Evolutionary conservation across 2,888 invertebrate genomes (phyloP), one percentile per base, ranked within the genome.

Genomic region (Polylopha cassiicola): DNA sequence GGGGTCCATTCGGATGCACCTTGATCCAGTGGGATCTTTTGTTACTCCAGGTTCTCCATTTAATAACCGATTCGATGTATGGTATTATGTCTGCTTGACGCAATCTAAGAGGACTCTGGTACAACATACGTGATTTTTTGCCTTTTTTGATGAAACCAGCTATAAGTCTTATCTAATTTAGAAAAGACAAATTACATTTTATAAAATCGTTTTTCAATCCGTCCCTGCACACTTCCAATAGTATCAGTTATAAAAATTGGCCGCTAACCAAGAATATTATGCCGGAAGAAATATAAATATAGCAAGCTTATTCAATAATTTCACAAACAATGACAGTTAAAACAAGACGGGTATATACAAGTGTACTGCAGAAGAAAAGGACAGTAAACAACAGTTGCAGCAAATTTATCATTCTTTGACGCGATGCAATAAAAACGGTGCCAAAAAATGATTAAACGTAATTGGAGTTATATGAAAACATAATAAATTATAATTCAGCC

Each of bases 181-280:
- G 20, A 3, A 20, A 4, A 4, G 13, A 11, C 6, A 11, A 29
- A 13, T 13, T 4, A 20, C 42, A 47, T 41, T 45, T n/a, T 6
- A 8, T 23, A 7, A 24, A 33, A 24, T 32, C 30, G 1, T 10
- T 22, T 23, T 52, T 49, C 17, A 49, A 42, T 26, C 52, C 56
- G 11, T 16, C 36, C 32, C 44, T 44, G 44, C 39, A 18, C 28
- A 5, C 18, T 24, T 15, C 21, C 29, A 41, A 46, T 32, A 18
- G 39, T 39, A 36, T 32, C 21, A 8, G 22, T 37, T 33, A 48
- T 51, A 58, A 65, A 62, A 62, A 58, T 69, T 73, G 73, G 73
- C 72, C 10, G 15, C 24, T 24, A 10, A 47, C 51, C 53, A 56
- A 50, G 24, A 47, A 43, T 44, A 47, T 44, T 32, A 37, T 47